Evolutionary conservation across 2,113 vertebrate species (phyloP), one percentile per base, ranked within the genome.

Genomic region (Arothron firmamentum): DNA sequence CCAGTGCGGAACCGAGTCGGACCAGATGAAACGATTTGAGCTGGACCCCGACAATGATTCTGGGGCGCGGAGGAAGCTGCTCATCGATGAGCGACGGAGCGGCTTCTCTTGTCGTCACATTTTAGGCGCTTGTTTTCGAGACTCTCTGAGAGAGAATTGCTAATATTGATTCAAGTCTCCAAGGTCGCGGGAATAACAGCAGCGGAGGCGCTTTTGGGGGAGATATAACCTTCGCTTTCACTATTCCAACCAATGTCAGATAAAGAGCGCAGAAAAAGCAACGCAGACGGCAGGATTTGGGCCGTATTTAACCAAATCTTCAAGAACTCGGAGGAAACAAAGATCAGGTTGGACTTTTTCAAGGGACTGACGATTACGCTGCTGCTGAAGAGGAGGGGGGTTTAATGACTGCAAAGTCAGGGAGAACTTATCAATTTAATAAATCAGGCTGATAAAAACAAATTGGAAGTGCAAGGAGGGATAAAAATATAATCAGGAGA

Each of bases 81-180:
- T 51, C 59, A 80, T 80, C 82, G 82, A 83, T 85, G 79, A 72
- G 71, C 72, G 74, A 69, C 75, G 58, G 41, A 59, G 72, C 58
- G 23, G 67, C 68, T 78, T 67, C 0, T 78, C 62, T 77, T 78
- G 74, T 79, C 84, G 75, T 79, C 62, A 72, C 62, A 83, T 80
- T 78, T 80, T 73, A 82, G 52, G 49, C 54, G 43, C 53, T 68
- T 65, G 66, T 81, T 78, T 76, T 58, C 74, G 74, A 59, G 62
- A 79, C 59, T 79, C 28, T 71, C 65, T 28, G 28, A 74, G 72
- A 77, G 68, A 71, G 65, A 80, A 84, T 78, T 70, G 67, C 62
- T 80, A 52, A 75, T 83, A 81, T 83, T 75, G 77, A 82, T 84
- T 79, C 51, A 56, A 64, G 75, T 70, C 62, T 67, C 60, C 77